These are phyloP conservation scores for Dasysyrphus albostriatus DNA, from an alignment of 2,888 invertebrate species.

Conservation along the genomic window DNA sequence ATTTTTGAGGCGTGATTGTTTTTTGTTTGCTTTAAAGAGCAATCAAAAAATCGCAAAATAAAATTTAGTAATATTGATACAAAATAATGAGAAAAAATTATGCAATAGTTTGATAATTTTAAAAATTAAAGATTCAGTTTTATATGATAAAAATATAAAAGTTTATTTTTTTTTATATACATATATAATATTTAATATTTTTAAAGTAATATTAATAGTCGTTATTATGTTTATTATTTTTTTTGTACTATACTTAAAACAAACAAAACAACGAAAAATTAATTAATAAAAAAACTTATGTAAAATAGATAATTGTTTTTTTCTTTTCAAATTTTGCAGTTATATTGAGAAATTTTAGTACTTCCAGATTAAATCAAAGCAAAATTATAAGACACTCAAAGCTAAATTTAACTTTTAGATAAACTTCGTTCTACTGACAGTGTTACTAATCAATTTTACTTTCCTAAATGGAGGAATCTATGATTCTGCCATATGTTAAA, in stretches of 20 bases:
- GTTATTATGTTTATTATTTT: conserved; percentile 71
- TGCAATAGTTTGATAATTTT: conserved; percentile 62
- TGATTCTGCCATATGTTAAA: too few species aligned
- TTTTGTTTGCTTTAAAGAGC: conserved; percentile 76
- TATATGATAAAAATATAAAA: conserved; percentile 53
- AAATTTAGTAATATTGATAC: conserved; percentile 6
- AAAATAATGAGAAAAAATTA: conserved; percentile 45
- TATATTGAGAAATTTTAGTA: too few species aligned
- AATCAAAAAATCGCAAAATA: conserved; percentile 31
- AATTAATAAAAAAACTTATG: conserved; percentile 53
- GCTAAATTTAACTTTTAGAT: too few species aligned
- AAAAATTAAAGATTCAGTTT: conserved; percentile 47
- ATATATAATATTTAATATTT: conserved; percentile 54
- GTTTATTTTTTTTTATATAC: conserved; percentile 49
- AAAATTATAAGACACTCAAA: too few species aligned
- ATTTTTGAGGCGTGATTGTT: conserved; percentile 78
- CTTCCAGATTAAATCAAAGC: too few species aligned
- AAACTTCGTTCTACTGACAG: too few species aligned
- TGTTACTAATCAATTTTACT: too few species aligned
- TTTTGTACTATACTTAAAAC: conserved; percentile 66
- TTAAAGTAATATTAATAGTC: conserved; percentile 68
- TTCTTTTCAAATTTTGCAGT: too few species aligned
- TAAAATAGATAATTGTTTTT: conserved; percentile 32
- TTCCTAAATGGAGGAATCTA: too few species aligned
- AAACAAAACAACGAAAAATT: conserved; percentile 58